These are phyloP conservation scores for Silurus lanzhouensis DNA, from an alignment of 2,797 vertebrate species.

Conservation along the genomic window DNA sequence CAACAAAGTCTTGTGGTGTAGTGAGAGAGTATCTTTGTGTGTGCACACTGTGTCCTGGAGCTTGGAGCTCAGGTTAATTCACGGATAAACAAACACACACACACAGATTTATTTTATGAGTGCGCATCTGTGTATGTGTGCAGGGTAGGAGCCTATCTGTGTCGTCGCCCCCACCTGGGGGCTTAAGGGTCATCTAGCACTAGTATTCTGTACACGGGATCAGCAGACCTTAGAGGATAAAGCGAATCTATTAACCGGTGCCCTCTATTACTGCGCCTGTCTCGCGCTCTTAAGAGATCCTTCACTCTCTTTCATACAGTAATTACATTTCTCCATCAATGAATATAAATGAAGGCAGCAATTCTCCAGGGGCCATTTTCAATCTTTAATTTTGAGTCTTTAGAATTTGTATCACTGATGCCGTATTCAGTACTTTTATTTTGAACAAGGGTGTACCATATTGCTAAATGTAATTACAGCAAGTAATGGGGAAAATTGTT, in stretches of 20 bases:
- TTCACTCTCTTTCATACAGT: constrained; percentile 76
- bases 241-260: constrained; percentile 41
- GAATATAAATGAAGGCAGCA: constrained; percentile 73
- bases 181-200: constrained; percentile 57
- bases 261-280: constrained; percentile 70
- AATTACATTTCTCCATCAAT: constrained; percentile 81
- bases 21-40: not conserved
- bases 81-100: not conserved
- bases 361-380: constrained; percentile 71
- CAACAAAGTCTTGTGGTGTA: not conserved
- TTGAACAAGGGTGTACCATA: constrained; percentile 29
- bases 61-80: not conserved
- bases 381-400: constrained; percentile 57
- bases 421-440: constrained; percentile 43
- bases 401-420: constrained; percentile 26
- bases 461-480: constrained; percentile 37
- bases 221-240: constrained; percentile 66
- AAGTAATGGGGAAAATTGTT: constrained; percentile 20
- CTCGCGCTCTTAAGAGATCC: constrained; percentile 74
- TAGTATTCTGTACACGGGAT: constrained; percentile 59
- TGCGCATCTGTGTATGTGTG: not conserved
- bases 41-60: not conserved
- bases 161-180: constrained; percentile 61
- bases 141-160: constrained; percentile 8
- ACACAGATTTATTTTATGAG: not conserved